Evolutionary conservation across 2,888 invertebrate species (phyloP).

Genomic region (Seladonia tumulorum): DNA sequence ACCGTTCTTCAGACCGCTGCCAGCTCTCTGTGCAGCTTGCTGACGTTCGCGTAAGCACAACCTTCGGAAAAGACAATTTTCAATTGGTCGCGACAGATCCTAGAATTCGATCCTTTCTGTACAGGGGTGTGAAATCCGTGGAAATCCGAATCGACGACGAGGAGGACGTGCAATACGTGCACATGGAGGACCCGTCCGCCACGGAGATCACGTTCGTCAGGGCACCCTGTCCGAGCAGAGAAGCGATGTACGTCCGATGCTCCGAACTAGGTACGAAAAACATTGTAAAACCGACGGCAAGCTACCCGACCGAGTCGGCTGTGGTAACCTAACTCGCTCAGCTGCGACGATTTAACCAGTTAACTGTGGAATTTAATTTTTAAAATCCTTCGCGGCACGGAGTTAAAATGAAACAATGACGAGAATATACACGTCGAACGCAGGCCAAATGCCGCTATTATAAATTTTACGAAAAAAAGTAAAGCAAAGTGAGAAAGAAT

Average conservation of each 20-base stretch:
- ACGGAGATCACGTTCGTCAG: constrained; percentile 93
- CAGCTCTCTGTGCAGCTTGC: constrained; percentile 90
- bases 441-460: no score
- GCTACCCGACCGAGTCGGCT: no score
- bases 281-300: no score
- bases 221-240: constrained; percentile 90
- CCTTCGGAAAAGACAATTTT: background rate
- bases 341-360: no score
- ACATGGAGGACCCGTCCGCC: constrained; percentile 92
- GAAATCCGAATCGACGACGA: constrained; percentile 88
- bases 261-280: constrained; percentile 89
- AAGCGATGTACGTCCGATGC: constrained; percentile 92
- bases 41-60: constrained; percentile 90
- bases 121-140: constrained; percentile 89
- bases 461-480: no score
- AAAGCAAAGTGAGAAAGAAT: no score
- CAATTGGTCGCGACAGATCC: background rate
- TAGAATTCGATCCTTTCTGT: constrained; percentile 65
- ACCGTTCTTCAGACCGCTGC: constrained; percentile 89
- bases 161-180: constrained; percentile 89
- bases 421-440: no score
- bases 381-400: no score
- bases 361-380: no score
- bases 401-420: no score
- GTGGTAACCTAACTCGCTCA: no score